Conservation (phyloP, 2,888 invertebrate genomes). For the Xestia ashworthii region DNA sequence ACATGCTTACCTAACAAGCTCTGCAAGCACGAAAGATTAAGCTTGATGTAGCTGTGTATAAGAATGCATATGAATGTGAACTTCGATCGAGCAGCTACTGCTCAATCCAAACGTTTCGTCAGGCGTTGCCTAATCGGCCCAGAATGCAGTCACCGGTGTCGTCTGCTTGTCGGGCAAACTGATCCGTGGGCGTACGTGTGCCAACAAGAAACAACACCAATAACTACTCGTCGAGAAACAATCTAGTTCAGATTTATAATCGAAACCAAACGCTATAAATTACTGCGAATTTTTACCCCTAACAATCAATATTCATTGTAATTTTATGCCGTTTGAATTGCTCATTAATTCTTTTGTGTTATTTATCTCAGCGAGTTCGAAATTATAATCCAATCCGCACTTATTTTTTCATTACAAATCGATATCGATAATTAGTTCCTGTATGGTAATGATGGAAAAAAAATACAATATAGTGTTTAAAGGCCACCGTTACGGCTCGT, state of each 20-base stretch:
- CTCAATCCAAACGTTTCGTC: slow-evolving; percentile 72
- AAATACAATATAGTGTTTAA: slow-evolving; percentile 74
- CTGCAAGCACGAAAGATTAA: background rate
- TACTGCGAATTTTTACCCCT: slow-evolving; percentile 26
- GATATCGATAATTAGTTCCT: slow-evolving; percentile 70
- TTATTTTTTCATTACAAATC: slow-evolving; percentile 63
- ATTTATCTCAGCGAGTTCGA: slow-evolving; percentile 46
- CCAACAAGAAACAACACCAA: slow-evolving; percentile 68
- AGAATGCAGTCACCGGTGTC: slow-evolving; percentile 81
- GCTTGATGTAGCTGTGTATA: background rate
- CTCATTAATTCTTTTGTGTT: slow-evolving; percentile 47
- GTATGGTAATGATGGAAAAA: slow-evolving; percentile 74
- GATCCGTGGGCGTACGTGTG: slow-evolving; percentile 68
- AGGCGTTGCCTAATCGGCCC: slow-evolving; percentile 81
- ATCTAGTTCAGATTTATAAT: slow-evolving; percentile 25
- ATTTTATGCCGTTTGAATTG: slow-evolving; percentile 32
- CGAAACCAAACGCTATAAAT: slow-evolving; percentile 27
- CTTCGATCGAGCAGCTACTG: slow-evolving; percentile 60
- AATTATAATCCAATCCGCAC: slow-evolving; percentile 68
- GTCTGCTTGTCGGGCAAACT: slow-evolving; percentile 69
- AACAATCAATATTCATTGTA: slow-evolving; percentile 59
- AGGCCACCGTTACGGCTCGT: slow-evolving; percentile 79
- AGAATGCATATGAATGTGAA: slow-evolving; percentile 51
- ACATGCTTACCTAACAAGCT: background rate
- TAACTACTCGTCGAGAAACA: slow-evolving; percentile 20